Percentiles rank a stretch among this genome's conserved stretches.
These are phyloP conservation scores for Microctenopoma steveboyesi DNA, from an alignment of 2,797 vertebrate genomes.

Conservation along the genomic window DNA sequence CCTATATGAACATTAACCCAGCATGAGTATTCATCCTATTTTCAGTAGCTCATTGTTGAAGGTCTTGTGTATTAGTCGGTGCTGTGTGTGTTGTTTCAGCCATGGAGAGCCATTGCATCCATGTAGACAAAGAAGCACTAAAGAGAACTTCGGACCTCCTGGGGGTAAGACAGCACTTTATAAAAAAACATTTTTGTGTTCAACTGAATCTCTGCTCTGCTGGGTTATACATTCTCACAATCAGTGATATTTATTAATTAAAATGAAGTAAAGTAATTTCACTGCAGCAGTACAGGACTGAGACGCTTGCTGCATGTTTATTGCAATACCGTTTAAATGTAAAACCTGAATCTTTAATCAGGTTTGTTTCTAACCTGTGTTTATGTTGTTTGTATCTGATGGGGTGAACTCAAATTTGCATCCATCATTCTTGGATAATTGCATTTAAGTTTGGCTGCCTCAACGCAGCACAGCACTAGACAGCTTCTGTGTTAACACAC, in stretches of 20 bases:
- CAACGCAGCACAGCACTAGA: slow-evolving; percentile 13
- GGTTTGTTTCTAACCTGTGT: neutral
- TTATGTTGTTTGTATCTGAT: neutral
- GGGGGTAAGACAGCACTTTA: slow-evolving; percentile 79
- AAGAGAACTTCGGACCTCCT: slow-evolving; percentile 89
- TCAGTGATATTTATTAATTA: neutral
- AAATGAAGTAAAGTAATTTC: neutral
- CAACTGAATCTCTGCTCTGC: neutral
- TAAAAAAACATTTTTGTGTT: neutral
- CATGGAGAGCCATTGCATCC: slow-evolving; percentile 90
- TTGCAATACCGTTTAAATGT: neutral
- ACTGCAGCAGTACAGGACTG: neutral
- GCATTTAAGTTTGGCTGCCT: slow-evolving; percentile 17
- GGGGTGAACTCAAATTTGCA: slow-evolving; percentile 32
- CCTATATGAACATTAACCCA: neutral
- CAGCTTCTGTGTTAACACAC: slow-evolving; percentile 43
- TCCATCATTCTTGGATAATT: slow-evolving; percentile 27
- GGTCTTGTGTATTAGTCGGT: neutral
- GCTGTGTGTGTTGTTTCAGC: slow-evolving; percentile 74
- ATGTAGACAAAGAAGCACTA: slow-evolving; percentile 87
- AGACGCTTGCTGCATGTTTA: neutral
- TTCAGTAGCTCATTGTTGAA: neutral
- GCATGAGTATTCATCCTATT: neutral
- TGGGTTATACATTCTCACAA: neutral
- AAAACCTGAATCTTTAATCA: too few species aligned